A percentile compares a stretch with the other conserved stretches of the same genome.
Conservation (phyloP, 2,797 vertebrate species). For the Tympanoctomys barrerae region DNA sequence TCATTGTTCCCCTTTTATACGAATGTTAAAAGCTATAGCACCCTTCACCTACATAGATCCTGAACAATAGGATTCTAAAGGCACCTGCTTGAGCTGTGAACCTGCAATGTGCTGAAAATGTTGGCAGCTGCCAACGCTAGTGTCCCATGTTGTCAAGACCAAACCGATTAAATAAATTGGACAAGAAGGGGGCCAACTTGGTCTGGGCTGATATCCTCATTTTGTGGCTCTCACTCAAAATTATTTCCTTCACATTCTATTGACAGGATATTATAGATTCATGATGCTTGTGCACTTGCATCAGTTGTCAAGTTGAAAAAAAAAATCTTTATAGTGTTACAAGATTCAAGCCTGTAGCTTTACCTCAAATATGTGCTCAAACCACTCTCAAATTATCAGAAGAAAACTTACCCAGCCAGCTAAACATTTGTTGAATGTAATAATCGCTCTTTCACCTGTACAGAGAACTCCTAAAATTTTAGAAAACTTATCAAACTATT, state of each 20-base stretch:
- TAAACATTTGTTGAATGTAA: conserved; percentile 19
- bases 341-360: not conserved
- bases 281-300: not conserved
- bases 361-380: not conserved
- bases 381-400: not conserved
- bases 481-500: not conserved
- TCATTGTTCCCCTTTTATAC: conserved; percentile 15
- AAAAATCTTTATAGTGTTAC: conserved; percentile 19
- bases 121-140: not conserved
- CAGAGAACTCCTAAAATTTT: not conserved
- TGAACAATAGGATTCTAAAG: conserved; percentile 50
- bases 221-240: conserved; percentile 46
- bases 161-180: conserved; percentile 46
- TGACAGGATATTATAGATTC: not conserved
- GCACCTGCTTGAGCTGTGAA: conserved; percentile 4
- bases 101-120: conserved; percentile 22
- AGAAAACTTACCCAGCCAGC: not conserved
- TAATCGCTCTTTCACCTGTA: not conserved
- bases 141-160: conserved; percentile 31
- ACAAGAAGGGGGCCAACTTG: conserved; percentile 1
- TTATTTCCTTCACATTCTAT: conserved; percentile 48
- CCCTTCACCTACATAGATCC: not conserved
- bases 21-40: conserved; percentile 28
- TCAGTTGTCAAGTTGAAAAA: conserved; percentile 19
- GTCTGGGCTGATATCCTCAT: not conserved